Base-by-base conservation (phyloP, 2,113 vertebrate species). In the Fregata magnificens region DNA sequence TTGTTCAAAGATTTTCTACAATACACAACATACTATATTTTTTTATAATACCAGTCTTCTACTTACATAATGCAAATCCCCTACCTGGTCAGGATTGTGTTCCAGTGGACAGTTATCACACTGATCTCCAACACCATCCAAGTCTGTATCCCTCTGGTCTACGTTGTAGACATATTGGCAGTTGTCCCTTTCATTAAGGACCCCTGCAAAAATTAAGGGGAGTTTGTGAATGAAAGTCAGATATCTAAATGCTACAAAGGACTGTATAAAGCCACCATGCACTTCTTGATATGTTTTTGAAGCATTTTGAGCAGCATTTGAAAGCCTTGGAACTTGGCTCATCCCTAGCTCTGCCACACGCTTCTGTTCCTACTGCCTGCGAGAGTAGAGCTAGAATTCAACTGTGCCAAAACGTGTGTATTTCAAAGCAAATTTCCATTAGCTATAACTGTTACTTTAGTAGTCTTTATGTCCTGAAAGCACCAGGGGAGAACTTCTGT, bases 71-170 rank as follows among this genome's bases (percentile, higher is more conserved):
- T 13, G 40, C 13, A 82, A 94, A 53, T 67, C 34, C 34, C 91
- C 20, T 97, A 99, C 99, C 99, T 99, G 99, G 92, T 99, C 99
- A 86, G 99, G 99, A 96, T 99, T 99, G 97, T 99, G 99, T 96
- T 99, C 99, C 93, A 99, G 96, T 58, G 99, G 99, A 89, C 99
- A 99, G 98, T 99, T 99, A 96, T 99, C 99, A 96, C 99, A 99
- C 69, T 99, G 99, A 97, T 99, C 99, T 97, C 99, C 99, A 88
- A 99, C 99, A 21, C 99, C 99, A 67, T 99, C 99, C 92, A 99
- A 97, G 80, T 99, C 99, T 15, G 98, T 99, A 86, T 99, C 99
- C 87, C 98, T 99, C 98, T 99, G 99, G 97, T 99, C 99, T 96
- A 99, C 99, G 3, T 99, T 99, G 97, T 99, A 99, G 67, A 99